Base-by-base conservation (phyloP, 1,140 invertebrate species). In the Potamilus streckersoni region DNA sequence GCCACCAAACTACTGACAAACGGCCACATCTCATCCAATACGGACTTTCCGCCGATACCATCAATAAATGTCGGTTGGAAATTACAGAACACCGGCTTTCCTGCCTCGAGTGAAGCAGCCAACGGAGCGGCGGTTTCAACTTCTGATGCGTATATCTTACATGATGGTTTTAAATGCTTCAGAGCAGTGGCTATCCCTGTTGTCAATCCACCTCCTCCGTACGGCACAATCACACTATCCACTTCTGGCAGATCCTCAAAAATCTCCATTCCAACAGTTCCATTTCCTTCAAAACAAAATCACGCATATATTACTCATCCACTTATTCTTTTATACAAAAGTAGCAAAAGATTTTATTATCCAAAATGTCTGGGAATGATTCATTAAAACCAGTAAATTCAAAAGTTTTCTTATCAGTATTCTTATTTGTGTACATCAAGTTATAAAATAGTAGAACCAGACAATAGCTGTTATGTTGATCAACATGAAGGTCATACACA, bases 231-330 rank as follows among this genome's bases (percentile, higher is more conserved):
- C 12, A 88, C 80, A 16, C 83, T 73, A 79, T 86, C 84, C 15
- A 86, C 84, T 15, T 84, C 80, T 23, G 83, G 85, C 17, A 88
- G 78, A 63, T 84, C 83, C 73, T 88, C 84, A 57, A 84, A 71
- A 31, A 88, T 85, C 59, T 88, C 86, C 17, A 88, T 20, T 20
- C 84, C 86, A 70, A 83, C 82, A 31, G 86, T 87, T 19, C 86
- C 86, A 84, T 88, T 87, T 55, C 85, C 86, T 88, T 20, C 19
- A 72, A 71, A 23, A 15, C 8, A 69, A 31, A 57, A 59, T 8
- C 49, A 63, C 27, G 38, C 11, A 49, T 49, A 49, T 49, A 11
- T 5, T 49, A 49, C 4, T 49, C 38, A 49, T 49, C 38, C 38
- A 49, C 38, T 49, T 49, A 49, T 49, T 49, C 11, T 8, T 49